phyloP scores from a whole-genome alignment of 2,797 vertebrate genomes.

The Lates japonicus region DNA sequence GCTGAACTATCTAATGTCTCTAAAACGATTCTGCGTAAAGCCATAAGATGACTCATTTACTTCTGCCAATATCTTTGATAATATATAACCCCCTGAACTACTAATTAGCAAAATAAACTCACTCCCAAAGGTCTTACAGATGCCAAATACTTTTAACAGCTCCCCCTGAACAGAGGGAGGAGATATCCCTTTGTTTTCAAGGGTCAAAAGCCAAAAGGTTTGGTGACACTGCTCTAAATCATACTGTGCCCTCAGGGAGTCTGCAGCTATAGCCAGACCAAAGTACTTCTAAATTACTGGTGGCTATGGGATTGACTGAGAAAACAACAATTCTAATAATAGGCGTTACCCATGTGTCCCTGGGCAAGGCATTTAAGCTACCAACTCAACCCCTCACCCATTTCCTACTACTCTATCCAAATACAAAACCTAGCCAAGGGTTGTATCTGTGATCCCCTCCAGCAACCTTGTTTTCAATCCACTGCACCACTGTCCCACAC shows the following conservation, averaged over 20 bases:
- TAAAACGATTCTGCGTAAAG: slow-evolving; percentile 18
- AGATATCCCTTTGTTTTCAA: slow-evolving; percentile 49
- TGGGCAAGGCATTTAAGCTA: slow-evolving; percentile 53
- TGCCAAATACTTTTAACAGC: slow-evolving; percentile 43
- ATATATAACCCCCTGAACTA: slow-evolving; percentile 43
- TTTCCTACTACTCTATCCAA: slow-evolving; percentile 41
- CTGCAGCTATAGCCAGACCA: slow-evolving; percentile 13
- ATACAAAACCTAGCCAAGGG: slow-evolving; percentile 52
- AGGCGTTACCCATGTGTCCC: slow-evolving; percentile 51
- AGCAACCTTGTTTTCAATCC: slow-evolving; percentile 47
- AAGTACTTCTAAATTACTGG: slow-evolving; percentile 41
- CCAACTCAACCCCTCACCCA: slow-evolving; percentile 32
- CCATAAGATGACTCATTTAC: slow-evolving; percentile 32
- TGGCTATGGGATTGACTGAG: slow-evolving; percentile 36
- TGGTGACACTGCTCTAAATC: slow-evolving; percentile 50
- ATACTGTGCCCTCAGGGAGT: slow-evolving; percentile 42
- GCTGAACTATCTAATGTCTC: slow-evolving; percentile 32
- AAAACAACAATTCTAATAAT: slow-evolving; percentile 60
- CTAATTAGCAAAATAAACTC: slow-evolving; percentile 58
- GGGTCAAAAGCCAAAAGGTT: slow-evolving; percentile 65
- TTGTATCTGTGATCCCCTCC: slow-evolving; percentile 55
- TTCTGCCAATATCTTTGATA: slow-evolving; percentile 48
- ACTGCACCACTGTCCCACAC: slow-evolving; percentile 34
- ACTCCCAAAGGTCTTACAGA: slow-evolving; percentile 34
- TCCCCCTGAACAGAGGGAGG: slow-evolving; percentile 4